phyloP scores from a whole-genome alignment of 2,797 vertebrate species.

The Lerista edwardsae region DNA sequence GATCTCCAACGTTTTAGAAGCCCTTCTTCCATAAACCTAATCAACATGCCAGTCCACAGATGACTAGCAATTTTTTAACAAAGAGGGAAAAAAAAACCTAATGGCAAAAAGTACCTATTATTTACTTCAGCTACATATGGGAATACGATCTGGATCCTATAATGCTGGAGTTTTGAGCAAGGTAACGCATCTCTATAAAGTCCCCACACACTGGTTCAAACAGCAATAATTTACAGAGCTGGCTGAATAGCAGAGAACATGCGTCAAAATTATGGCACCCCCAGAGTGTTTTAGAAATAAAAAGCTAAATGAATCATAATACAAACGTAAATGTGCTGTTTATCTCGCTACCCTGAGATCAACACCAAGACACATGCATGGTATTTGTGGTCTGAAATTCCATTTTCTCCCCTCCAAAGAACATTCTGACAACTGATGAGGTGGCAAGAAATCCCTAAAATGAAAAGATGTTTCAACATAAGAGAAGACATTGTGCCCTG shows the following conservation, averaged over 20 bases:
- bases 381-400: neutral
- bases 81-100: neutral
- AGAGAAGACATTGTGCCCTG: no score
- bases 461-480: no score
- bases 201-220: constrained; percentile 12
- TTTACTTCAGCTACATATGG: neutral
- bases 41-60: neutral
- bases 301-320: constrained; percentile 19
- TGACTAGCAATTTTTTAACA: neutral
- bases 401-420: neutral
- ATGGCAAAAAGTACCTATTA: constrained; percentile 8
- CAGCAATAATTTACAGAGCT: neutral
- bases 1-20: neutral
- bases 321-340: neutral
- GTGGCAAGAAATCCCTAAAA: no score
- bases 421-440: neutral
- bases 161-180: neutral
- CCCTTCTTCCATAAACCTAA: neutral
- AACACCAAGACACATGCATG: neutral
- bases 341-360: neutral
- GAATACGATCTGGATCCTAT: constrained; percentile 1
- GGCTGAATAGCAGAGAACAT: constrained; percentile 21
- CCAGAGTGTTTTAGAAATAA: constrained; percentile 41
- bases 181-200: constrained; percentile 20
- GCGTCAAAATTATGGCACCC: neutral